phyloP scores from a whole-genome alignment of 2,113 vertebrate genomes.

The Hippocampus mohnikei region DNA sequence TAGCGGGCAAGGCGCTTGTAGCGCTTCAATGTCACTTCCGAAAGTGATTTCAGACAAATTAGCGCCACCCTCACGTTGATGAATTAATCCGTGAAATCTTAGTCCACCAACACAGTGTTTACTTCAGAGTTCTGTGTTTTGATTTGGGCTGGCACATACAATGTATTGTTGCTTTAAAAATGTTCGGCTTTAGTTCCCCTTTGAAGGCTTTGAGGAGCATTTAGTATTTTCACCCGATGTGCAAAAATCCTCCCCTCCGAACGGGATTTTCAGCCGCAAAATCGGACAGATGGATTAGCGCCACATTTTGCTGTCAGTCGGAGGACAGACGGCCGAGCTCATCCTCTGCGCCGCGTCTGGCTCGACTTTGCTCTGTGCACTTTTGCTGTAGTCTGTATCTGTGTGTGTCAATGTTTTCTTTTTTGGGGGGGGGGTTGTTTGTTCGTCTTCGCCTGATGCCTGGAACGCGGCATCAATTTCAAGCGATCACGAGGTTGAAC shows the following conservation, averaged over 20 bases:
- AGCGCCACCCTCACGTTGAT: not conserved
- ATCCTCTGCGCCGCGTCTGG: constrained; percentile 18
- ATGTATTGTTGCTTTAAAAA: too few species aligned
- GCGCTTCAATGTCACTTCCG: too few species aligned
- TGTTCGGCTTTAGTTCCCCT: too few species aligned
- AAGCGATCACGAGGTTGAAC: not conserved
- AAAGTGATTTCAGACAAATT: too few species aligned
- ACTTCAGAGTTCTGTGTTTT: too few species aligned
- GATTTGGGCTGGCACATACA: too few species aligned
- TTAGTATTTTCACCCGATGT: constrained; percentile 28
- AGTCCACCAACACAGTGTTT: too few species aligned
- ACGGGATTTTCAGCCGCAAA: constrained; percentile 54
- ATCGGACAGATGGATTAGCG: constrained; percentile 62
- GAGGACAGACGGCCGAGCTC: constrained; percentile 33
- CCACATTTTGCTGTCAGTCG: constrained; percentile 52
- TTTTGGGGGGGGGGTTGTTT: not conserved
- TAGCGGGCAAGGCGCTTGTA: too few species aligned
- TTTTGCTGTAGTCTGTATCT: constrained; percentile 39
- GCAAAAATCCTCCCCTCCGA: constrained; percentile 35
- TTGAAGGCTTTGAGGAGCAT: not conserved
- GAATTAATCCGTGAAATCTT: too few species aligned
- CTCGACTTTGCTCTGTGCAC: constrained; percentile 42
- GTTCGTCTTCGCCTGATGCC: not conserved
- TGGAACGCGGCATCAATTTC: not conserved
- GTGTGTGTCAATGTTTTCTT: constrained; percentile 21